A percentile compares a stretch with the other conserved stretches of the same genome.
These are phyloP conservation scores for Ahaetulla prasina DNA, from an alignment of 2,113 vertebrate genomes.

Conservation along the genomic window DNA sequence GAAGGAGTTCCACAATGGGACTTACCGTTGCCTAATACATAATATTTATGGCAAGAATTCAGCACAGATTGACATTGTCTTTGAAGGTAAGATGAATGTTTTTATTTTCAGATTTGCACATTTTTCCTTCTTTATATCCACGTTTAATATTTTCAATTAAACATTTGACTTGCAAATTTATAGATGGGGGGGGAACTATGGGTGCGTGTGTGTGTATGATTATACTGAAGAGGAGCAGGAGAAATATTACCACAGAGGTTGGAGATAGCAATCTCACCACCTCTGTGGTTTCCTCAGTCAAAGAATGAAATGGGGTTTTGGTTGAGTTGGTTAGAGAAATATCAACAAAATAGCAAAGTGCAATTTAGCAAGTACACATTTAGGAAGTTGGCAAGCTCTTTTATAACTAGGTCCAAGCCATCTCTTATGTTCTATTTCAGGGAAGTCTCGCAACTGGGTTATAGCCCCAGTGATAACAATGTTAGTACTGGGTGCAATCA, in stretches of 20 bases:
- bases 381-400: neutral
- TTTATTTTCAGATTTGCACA: neutral
- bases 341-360: neutral
- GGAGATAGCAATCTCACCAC: neutral
- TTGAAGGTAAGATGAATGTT: neutral
- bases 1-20: slow-evolving; percentile 14
- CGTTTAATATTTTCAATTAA: neutral
- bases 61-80: neutral
- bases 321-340: neutral
- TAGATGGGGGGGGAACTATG: no score
- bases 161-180: neutral
- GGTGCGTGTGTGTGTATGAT: neutral
- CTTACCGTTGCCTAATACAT: slow-evolving; percentile 33
- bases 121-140: neutral
- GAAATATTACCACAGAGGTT: neutral
- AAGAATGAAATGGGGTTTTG: neutral
- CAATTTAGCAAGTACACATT: neutral
- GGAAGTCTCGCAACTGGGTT: slow-evolving; percentile 57
- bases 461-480: neutral
- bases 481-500: neutral
- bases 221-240: neutral
- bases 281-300: neutral
- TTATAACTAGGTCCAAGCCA: neutral
- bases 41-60: neutral
- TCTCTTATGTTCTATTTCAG: slow-evolving; percentile 19